These are phyloP conservation scores for Hipposideros larvatus DNA, from an alignment of 2,797 vertebrate species.

Conservation along the genomic window DNA sequence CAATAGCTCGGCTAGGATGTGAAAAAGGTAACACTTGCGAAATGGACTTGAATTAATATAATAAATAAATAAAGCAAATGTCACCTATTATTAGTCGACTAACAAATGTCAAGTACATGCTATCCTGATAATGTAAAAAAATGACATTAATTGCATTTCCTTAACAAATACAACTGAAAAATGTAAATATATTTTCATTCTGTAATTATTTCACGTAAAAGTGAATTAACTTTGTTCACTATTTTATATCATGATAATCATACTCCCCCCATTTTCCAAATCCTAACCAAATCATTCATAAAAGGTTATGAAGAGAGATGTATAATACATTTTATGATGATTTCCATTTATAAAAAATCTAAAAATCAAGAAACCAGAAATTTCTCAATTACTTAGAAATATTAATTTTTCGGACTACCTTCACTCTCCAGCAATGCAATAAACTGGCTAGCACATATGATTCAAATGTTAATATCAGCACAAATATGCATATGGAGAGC, in stretches of 20 bases:
- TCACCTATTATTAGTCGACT: background rate
- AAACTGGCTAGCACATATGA: background rate
- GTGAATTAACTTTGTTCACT: background rate
- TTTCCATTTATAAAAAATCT: background rate
- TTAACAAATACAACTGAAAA: background rate
- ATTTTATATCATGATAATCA: background rate
- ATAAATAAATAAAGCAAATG: background rate
- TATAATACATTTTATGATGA: background rate
- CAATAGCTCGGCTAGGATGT: background rate
- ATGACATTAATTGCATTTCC: background rate
- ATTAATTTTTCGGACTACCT: background rate
- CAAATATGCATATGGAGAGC: background rate
- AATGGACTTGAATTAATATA: background rate
- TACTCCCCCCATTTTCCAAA: background rate
- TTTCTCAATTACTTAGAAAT: background rate
- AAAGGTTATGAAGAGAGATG: background rate
- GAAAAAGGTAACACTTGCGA: background rate
- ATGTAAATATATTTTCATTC: background rate
- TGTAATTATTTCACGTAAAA: background rate
- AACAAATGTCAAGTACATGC: background rate
- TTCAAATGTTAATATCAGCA: background rate
- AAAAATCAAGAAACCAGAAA: background rate
- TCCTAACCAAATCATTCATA: background rate
- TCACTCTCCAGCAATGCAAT: background rate
- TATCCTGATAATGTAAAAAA: background rate